Base-by-base conservation (phyloP, 1,140 invertebrate species). In the Listronotus oregonensis region DNA sequence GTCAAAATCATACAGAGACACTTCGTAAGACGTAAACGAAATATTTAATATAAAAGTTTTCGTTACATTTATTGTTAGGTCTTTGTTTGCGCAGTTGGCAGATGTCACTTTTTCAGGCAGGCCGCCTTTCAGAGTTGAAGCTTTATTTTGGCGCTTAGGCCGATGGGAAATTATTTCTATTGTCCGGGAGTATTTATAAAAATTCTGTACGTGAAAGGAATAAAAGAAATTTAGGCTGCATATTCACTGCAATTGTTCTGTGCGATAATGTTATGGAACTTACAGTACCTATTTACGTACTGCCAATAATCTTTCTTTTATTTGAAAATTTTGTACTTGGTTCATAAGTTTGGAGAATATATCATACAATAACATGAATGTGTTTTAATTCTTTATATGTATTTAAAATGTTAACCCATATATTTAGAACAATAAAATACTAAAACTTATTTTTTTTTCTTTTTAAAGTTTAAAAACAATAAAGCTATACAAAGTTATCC, bases 11-110 rank as follows among this genome's bases (percentile, higher is more conserved):
- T 42, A 57, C 47, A 40, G 63, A 40, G 63, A 58, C 47, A 54
- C 66, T 44, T 54, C 10, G 40, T 42, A 46, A 46, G 60, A 54
- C 11, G 27, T 27, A 61, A 64, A 63, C 61, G 55, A 68, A 68
- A 68, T 63, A 68, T 68, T 64, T 63, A 62, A 67, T 68, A 58
- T 49, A 68, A 63, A 68, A 68, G 46, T 68, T 68, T 68, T 58
- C 55, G 43, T 9, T 10, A 37, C 60, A 61, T 37, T 61, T 54
- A 47, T 44, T 44, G 50, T 58, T 56, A 18, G 44, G 32, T 39
- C 57, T 43, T 55, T 52, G 47, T 37, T 37, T 37, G 34, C 34
- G 18, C 50, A 32, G 52, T 44, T 64, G 67, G 67, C 67, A 68
- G 67, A 68, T 68, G 67, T 68, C 67, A 68, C 58, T 44, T 68